phyloP scores from a whole-genome alignment of 2,113 vertebrate genomes.

The Alosa alosa region DNA sequence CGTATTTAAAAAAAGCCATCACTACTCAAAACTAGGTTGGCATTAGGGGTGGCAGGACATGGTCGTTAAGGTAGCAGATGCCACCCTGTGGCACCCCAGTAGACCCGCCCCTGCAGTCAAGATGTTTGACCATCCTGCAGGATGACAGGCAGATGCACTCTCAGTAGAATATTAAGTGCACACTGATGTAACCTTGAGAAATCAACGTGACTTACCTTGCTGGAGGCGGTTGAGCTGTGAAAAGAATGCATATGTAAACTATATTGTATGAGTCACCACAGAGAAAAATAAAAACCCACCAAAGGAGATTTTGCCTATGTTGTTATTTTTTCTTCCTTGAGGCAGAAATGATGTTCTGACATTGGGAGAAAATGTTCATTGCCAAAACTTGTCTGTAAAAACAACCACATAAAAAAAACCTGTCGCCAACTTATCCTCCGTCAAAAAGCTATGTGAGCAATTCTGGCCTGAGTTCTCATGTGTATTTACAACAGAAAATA shows the following conservation, averaged over 20 bases:
- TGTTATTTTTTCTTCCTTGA: neutral
- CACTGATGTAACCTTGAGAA: slow-evolving; percentile 14
- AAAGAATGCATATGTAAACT: slow-evolving; percentile 13
- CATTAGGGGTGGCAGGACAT: too few relatives aligned
- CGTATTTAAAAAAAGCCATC: too few relatives aligned
- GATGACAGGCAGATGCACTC: slow-evolving; percentile 7
- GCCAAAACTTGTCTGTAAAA: neutral
- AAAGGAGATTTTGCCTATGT: slow-evolving; percentile 3
- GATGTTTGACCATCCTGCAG: neutral
- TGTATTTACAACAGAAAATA: slow-evolving; percentile 10
- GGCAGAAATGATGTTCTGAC: neutral
- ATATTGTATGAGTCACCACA: neutral
- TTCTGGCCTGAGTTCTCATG: neutral
- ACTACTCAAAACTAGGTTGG: too few relatives aligned
- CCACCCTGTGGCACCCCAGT: neutral
- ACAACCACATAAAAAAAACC: neutral
- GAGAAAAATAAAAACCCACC: neutral
- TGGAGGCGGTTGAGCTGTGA: neutral
- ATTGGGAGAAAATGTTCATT: neutral
- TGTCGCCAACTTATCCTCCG: neutral
- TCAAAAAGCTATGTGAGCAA: neutral
- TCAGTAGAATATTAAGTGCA: slow-evolving; percentile 10
- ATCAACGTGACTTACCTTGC: slow-evolving; percentile 11
- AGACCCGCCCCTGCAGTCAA: neutral
- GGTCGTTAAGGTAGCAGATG: neutral